Evolutionary conservation across 2,797 vertebrate species (phyloP), one percentile per base, ranked within the genome.

Genomic region (Pagetopsis macropterus): DNA sequence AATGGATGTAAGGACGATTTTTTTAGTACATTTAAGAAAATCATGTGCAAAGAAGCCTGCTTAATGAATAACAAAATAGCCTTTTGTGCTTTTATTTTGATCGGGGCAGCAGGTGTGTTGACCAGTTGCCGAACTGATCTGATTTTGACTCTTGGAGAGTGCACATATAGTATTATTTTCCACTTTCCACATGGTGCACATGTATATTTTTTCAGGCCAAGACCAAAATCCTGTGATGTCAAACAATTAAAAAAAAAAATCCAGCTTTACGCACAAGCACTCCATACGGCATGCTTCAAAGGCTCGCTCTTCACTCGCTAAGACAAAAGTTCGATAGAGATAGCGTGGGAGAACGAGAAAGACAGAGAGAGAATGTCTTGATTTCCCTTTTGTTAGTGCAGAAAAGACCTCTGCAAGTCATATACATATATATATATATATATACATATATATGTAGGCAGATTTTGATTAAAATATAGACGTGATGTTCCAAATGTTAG

Each of bases 201-300:
- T 82, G 73, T 83, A 78, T 83, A 81, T 83, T 83, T 89, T 50
- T 82, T 90, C 59, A 52, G 76, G 70, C 67, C 31, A 33, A 75
- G 72, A 54, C 66, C 27, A 37, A 58, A 58, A 37, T 48, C 55
- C 41, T 71, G 76, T 78, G 85, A 78, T 72, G 74, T 71, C 63
- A 81, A 58, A 71, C 51, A 70, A 58, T 49, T 81, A 76, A 44
- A 70, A 85, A 81, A 81, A 66, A 75, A 78, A 60, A 21, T 43
- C 15, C 7, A 9, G 60, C 57, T 72, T 76, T 67, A 16, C 63
- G 46, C 64, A 63, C 0, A 23, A 77, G 46, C 62, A 2, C 66
- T 59, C 33, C 44, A 19, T 41, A 55, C 69, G 37, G 65, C 67
- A 15, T 37, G 71, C 82, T 85, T 91, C 82, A 88, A 87, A 92